Percentiles rank a stretch among this genome's conserved stretches.
phyloP scores from a whole-genome alignment of 2,113 vertebrate species.

The Caranx melampygus region DNA sequence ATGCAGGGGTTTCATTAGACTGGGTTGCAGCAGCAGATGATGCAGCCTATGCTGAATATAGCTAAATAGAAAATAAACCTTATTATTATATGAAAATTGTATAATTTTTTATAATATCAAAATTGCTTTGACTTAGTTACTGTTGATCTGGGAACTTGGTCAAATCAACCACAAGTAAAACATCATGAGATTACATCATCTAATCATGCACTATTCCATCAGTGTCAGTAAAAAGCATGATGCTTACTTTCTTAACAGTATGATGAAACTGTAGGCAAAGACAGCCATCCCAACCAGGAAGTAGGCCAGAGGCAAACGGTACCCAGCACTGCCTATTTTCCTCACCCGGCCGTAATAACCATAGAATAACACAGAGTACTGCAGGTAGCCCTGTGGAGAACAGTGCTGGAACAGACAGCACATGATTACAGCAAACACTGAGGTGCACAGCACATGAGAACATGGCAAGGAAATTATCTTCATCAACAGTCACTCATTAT shows the following conservation, averaged over 20 bases:
- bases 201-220: neutral
- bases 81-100: too few species aligned
- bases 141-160: too few species aligned
- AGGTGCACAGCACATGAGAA: neutral
- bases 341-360: conserved; percentile 94
- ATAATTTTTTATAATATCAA: too few species aligned
- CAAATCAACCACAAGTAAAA: neutral
- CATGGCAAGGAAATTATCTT: neutral
- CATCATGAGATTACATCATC: neutral
- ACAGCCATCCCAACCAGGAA: conserved; percentile 98
- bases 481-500: neutral
- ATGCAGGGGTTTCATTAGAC: too few species aligned
- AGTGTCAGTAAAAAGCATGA: neutral
- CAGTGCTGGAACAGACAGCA: conserved; percentile 35
- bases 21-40: too few species aligned
- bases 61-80: too few species aligned
- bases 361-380: conserved; percentile 97
- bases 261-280: conserved; percentile 98
- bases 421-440: conserved; percentile 10
- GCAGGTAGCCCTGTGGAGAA: conserved; percentile 93
- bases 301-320: conserved; percentile 94
- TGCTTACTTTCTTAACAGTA: conserved; percentile 94
- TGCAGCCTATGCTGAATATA: too few species aligned
- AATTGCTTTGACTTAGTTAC: too few species aligned
- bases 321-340: conserved; percentile 93